Percentiles rank a stretch among this genome's conserved stretches.
These are phyloP conservation scores for Synodontis membranacea DNA, from an alignment of 2,113 vertebrate genomes.

Conservation along the genomic window DNA sequence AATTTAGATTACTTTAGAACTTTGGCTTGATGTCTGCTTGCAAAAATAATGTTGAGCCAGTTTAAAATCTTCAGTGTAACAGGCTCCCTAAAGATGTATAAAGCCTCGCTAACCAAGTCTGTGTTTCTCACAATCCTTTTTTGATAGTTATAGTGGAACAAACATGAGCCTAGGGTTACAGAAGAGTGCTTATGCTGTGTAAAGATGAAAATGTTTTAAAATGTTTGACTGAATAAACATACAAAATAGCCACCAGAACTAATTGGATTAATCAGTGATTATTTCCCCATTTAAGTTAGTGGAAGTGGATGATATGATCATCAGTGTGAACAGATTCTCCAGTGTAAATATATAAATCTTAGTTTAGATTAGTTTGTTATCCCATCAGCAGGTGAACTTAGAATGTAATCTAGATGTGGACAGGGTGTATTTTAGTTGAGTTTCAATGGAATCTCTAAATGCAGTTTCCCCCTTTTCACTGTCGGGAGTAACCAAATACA, in stretches of 20 bases:
- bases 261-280: neutral
- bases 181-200: no score
- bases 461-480: neutral
- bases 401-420: neutral
- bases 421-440: neutral
- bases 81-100: neutral
- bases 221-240: neutral
- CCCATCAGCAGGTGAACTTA: neutral
- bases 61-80: neutral
- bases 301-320: neutral
- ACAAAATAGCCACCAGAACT: neutral
- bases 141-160: neutral
- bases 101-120: neutral
- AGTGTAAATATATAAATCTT: neutral
- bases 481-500: neutral
- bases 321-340: neutral
- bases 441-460: neutral
- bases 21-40: no score
- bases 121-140: no score
- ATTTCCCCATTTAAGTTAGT: neutral
- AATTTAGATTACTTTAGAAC: neutral
- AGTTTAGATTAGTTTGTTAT: neutral
- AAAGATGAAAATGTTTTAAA: neutral
- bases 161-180: neutral
- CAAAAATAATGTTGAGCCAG: neutral